Evolutionary conservation across 2,888 invertebrate species (phyloP).

Genomic region (Metallyticus violacea): DNA sequence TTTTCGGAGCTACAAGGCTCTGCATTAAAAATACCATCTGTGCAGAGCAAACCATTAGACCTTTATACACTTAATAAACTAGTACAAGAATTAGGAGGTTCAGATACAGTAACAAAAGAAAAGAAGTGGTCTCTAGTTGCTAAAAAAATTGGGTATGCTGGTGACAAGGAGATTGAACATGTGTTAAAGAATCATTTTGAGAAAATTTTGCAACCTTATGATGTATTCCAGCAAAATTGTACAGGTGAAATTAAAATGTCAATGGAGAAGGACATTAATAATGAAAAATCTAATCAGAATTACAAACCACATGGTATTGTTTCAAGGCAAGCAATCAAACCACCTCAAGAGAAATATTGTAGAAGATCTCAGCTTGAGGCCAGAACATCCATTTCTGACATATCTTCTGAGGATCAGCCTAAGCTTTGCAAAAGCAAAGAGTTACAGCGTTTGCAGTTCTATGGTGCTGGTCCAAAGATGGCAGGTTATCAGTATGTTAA

Average conservation of each 20-base stretch:
- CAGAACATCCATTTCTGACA: constrained; percentile 38
- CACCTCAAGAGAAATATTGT: constrained; percentile 62
- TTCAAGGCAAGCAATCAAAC: constrained; percentile 66
- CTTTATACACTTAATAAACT: constrained; percentile 85
- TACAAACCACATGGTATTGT: constrained; percentile 73
- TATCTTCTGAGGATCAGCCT: constrained; percentile 28
- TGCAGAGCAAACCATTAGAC: constrained; percentile 90
- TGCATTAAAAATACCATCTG: constrained; percentile 86
- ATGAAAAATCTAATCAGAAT: constrained; percentile 59
- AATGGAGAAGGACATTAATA: constrained; percentile 57
- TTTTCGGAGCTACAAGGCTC: constrained; percentile 98
- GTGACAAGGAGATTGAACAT: constrained; percentile 80
- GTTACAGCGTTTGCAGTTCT: constrained; percentile 69
- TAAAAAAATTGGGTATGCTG: constrained; percentile 79
- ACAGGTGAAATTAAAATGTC: not conserved
- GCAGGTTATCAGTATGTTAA: constrained; percentile 57
- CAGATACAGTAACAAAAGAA: constrained; percentile 78
- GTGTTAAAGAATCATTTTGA: constrained; percentile 90
- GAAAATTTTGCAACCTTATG: constrained; percentile 88
- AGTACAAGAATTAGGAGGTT: constrained; percentile 82
- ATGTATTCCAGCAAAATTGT: constrained; percentile 72
- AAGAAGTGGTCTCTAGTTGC: constrained; percentile 92
- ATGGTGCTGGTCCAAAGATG: constrained; percentile 80
- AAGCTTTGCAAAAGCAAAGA: constrained; percentile 49
- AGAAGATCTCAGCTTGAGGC: constrained; percentile 56